Conservation (phyloP, 2,888 invertebrate genomes). For the Andrena camellia region DNA sequence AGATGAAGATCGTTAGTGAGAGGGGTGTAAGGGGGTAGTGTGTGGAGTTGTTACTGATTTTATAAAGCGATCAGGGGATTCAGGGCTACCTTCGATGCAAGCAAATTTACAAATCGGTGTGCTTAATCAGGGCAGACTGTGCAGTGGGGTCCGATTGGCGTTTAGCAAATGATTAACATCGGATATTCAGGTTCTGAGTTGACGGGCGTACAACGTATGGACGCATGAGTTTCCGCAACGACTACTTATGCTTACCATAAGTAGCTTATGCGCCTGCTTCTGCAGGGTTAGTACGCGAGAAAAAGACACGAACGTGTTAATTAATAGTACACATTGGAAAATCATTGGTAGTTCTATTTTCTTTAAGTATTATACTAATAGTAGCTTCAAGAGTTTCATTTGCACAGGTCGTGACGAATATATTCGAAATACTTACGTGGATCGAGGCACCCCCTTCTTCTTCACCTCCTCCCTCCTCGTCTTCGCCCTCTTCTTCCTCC, state of each 20-base stretch:
- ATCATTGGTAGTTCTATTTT: conserved; percentile 18
- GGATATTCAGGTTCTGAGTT: conserved; percentile 14
- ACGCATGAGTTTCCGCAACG: conserved; percentile 61
- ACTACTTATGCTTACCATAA: conserved; percentile 79
- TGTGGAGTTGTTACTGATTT: background rate
- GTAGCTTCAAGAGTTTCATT: conserved; percentile 9
- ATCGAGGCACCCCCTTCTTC: conserved; percentile 93
- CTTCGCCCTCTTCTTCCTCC: conserved; percentile 98
- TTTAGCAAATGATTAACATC: background rate
- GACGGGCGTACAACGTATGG: conserved; percentile 42
- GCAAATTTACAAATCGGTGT: conserved; percentile 30
- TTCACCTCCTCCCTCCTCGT: conserved; percentile 90
- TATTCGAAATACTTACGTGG: conserved; percentile 91
- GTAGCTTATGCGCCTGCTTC: conserved; percentile 76
- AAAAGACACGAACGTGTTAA: conserved; percentile 75
- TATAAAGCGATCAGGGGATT: conserved; percentile 18
- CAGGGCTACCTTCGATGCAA: conserved; percentile 27
- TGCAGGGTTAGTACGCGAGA: conserved; percentile 73
- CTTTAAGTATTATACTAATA: background rate
- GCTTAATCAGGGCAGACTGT: background rate
- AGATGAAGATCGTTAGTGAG: background rate
- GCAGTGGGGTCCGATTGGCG: background rate
- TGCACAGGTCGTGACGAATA: background rate
- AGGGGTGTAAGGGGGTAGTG: background rate
- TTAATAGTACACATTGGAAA: conserved; percentile 33